Evolutionary conservation across 2,113 vertebrate species (phyloP).

Genomic region (Propithecus coquereli): DNA sequence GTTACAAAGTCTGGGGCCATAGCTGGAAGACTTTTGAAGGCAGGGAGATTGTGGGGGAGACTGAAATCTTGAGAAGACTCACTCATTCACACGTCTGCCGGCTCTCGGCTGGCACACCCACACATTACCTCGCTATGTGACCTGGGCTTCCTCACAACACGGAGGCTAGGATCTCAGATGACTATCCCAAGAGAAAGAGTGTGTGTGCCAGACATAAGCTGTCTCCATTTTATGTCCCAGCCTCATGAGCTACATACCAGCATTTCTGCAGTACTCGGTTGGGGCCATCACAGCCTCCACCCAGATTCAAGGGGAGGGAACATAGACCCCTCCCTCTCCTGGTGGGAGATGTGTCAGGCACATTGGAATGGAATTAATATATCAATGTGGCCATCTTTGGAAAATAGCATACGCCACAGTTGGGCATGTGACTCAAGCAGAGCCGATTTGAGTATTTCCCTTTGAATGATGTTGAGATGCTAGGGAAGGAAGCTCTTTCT

Average conservation of each 20-base stretch:
- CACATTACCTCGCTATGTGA: background rate
- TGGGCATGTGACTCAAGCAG: background rate
- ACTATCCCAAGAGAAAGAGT: background rate
- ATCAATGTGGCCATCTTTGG: background rate
- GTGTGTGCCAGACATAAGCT: background rate
- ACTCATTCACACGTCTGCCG: background rate
- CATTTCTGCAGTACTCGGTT: background rate
- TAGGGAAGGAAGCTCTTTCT: background rate
- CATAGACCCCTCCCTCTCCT: background rate
- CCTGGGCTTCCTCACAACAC: background rate
- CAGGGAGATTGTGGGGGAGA: background rate
- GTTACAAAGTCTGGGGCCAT: background rate
- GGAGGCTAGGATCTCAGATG: background rate
- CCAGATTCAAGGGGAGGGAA: background rate
- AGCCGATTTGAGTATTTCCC: background rate
- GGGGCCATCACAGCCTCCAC: background rate
- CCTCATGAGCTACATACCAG: background rate
- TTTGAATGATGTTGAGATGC: background rate
- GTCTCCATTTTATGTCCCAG: background rate
- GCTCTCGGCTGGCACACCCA: background rate
- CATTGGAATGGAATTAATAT: background rate
- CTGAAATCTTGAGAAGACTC: background rate
- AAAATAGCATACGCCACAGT: background rate
- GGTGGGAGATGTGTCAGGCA: background rate
- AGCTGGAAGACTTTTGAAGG: background rate